These are phyloP conservation scores for Thinocorus orbignyianus DNA, from an alignment of 2,113 vertebrate species.

Conservation along the genomic window DNA sequence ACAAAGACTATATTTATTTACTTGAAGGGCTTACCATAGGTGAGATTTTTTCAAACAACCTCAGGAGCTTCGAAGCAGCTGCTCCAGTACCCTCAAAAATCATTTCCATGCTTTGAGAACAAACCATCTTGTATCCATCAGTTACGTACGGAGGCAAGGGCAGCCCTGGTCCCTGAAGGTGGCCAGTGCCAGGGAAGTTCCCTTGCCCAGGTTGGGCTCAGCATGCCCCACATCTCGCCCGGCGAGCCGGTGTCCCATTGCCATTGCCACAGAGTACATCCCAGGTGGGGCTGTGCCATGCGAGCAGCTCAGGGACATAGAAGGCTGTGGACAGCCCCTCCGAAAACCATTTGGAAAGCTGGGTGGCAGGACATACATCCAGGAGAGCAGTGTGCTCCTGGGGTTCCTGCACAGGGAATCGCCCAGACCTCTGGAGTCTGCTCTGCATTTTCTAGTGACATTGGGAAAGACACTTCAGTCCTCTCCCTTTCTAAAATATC, in stretches of 20 bases:
- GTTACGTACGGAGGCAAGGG: rapidly evolving
- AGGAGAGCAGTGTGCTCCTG: not conserved
- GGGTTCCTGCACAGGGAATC: not conserved
- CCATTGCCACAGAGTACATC: not conserved
- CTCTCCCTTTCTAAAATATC: not conserved
- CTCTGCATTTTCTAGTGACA: not conserved
- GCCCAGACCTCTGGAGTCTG: not conserved
- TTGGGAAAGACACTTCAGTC: not conserved
- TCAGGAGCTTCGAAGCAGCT: not conserved
- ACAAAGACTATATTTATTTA: not conserved
- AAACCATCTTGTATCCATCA: not conserved
- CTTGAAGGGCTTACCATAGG: not conserved
- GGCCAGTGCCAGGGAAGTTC: not conserved
- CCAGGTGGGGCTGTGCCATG: not conserved
- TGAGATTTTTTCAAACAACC: not conserved
- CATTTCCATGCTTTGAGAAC: not conserved
- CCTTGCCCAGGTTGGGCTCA: not conserved
- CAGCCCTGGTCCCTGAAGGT: not conserved
- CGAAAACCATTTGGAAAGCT: not conserved
- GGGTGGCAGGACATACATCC: rapidly evolving
- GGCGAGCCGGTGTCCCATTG: rapidly evolving
- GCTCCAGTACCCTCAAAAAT: not conserved
- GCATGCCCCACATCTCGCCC: not conserved
- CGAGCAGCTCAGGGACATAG: rapidly evolving
- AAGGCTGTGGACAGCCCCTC: not conserved